These are phyloP conservation scores for Channa striata DNA, from an alignment of 2,797 vertebrate genomes.

Conservation along the genomic window DNA sequence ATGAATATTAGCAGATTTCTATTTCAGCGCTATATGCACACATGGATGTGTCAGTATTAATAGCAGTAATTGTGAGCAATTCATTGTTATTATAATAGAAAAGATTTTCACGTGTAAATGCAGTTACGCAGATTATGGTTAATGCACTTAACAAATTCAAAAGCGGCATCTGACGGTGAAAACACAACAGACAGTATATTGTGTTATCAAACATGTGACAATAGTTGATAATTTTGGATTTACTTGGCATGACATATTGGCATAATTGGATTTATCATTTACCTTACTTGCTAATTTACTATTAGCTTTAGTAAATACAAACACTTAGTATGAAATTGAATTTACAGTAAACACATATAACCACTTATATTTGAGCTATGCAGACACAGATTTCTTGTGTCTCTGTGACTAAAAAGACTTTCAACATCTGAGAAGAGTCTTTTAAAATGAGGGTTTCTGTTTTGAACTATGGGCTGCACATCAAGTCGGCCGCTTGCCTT, in stretches of 20 bases:
- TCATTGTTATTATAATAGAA: background rate
- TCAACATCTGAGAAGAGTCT: background rate
- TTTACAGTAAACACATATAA: background rate
- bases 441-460: no score
- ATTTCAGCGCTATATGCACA: constrained; percentile 30
- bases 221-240: no score
- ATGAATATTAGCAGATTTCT: constrained; percentile 59
- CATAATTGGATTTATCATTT: background rate
- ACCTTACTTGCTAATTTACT: background rate
- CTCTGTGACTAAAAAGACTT: background rate
- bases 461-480: background rate
- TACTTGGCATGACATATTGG: no score
- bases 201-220: no score
- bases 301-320: no score
- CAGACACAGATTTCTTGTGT: background rate
- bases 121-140: background rate
- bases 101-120: constrained; percentile 5
- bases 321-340: no score
- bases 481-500: background rate
- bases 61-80: constrained; percentile 20
- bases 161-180: background rate
- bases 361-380: background rate
- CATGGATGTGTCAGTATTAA: constrained; percentile 26
- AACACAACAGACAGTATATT: background rate
- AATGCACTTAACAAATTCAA: constrained; percentile 12